A percentile compares a stretch with the other conserved stretches of the same genome.
These are phyloP conservation scores for Epizoanthus stellaris DNA, from an alignment of 92 coral and sea anemone species.

Conservation along the genomic window DNA sequence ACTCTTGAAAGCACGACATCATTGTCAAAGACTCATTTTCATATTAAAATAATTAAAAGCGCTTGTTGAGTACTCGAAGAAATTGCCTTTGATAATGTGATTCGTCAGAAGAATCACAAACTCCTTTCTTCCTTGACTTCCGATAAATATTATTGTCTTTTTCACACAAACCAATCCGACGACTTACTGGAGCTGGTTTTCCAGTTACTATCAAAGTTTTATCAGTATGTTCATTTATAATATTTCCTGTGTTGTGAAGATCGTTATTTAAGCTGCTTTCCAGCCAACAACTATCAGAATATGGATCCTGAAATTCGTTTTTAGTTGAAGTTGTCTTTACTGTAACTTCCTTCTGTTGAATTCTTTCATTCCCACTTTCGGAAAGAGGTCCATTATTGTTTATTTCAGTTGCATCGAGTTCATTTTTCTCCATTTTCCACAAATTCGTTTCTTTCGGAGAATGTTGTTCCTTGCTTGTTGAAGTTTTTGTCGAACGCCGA, in stretches of 20 bases:
- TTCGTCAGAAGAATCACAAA: constrained; percentile 78
- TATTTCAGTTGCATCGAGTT: background rate
- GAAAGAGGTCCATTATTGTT: background rate
- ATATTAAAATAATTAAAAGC: constrained; percentile 50
- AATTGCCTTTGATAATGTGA: constrained; percentile 88
- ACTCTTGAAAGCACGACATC: background rate
- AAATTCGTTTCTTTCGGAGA: constrained; percentile 11
- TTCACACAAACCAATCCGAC: constrained; percentile 46
- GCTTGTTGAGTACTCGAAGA: constrained; percentile 80
- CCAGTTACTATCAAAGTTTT: background rate
- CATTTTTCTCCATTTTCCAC: background rate
- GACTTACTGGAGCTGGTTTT: background rate
- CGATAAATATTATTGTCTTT: constrained; percentile 42
- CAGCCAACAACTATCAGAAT: background rate
- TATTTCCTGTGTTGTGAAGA: background rate
- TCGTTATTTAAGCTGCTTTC: background rate
- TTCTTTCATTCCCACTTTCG: background rate
- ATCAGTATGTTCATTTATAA: background rate
- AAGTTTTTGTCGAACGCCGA: background rate
- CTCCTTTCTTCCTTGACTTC: constrained; percentile 79
- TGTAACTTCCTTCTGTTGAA: too few species aligned
- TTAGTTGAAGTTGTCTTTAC: background rate
- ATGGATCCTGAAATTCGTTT: background rate
- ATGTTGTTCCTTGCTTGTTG: background rate
- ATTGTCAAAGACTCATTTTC: background rate